A percentile compares a stretch with the other conserved stretches of the same genome.
Conservation (phyloP, 1,140 invertebrate species). For the Steinernema khuongi region DNA sequence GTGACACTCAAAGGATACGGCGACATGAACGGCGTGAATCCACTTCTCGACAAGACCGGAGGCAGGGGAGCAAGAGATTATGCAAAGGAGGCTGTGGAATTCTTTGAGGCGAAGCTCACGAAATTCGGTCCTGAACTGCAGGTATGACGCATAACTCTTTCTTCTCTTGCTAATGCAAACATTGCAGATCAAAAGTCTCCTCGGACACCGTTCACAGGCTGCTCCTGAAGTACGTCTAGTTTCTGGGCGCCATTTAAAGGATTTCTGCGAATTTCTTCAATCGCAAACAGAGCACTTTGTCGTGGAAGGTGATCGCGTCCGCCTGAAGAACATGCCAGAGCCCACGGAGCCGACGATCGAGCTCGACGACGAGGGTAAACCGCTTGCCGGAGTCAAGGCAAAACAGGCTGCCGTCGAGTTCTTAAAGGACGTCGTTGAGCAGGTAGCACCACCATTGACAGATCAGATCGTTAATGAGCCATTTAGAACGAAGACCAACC, state of each 20-base stretch:
- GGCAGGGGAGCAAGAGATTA: conserved; percentile 73
- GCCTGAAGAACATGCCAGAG: conserved; percentile 65
- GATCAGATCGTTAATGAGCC: background rate
- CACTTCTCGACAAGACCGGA: conserved; percentile 60
- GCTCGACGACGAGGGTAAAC: conserved; percentile 57
- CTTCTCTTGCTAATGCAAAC: background rate
- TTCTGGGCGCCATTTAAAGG: conserved; percentile 82
- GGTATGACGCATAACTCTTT: conserved; percentile 57
- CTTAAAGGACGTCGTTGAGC: conserved; percentile 54
- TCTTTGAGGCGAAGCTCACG: conserved; percentile 81
- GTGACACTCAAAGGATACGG: conserved; percentile 75
- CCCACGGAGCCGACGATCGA: conserved; percentile 49
- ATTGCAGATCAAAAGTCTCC: conserved; percentile 74
- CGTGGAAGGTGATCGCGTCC: conserved; percentile 76
- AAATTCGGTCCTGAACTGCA: conserved; percentile 80
- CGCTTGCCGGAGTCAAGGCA: conserved; percentile 54
- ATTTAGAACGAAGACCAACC: conserved; percentile 55
- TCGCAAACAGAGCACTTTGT: conserved; percentile 80
- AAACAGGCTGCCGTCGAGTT: conserved; percentile 58
- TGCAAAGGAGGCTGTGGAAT: conserved; percentile 83
- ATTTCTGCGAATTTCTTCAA: conserved; percentile 82
- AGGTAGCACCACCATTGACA: conserved; percentile 29
- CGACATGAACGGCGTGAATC: conserved; percentile 57
- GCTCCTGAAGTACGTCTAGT: conserved; percentile 90
- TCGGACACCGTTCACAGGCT: conserved; percentile 85